Evolutionary conservation across 2,797 vertebrate species (phyloP).

Genomic region (Phrynocephalus guinanensis): DNA sequence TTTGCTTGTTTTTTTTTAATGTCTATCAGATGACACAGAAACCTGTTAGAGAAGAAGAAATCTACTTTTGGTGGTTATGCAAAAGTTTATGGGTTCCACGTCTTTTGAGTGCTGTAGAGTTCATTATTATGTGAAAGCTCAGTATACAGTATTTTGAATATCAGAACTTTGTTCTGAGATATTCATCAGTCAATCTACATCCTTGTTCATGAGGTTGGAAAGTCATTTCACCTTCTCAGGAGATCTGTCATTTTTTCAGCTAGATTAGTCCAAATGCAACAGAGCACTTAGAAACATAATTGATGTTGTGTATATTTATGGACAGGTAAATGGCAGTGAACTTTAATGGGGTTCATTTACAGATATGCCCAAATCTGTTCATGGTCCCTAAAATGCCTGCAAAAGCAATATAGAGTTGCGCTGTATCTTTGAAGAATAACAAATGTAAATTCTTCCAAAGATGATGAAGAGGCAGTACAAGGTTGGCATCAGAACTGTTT

Average conservation of each 20-base stretch:
- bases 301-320: not conserved
- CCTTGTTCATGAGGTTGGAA: not conserved
- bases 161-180: not conserved
- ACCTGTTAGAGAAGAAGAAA: not conserved
- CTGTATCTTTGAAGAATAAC: not conserved
- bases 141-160: not conserved
- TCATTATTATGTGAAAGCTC: not conserved
- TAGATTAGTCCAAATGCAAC: not conserved
- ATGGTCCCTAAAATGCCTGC: not conserved
- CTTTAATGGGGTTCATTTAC: not conserved
- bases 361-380: not conserved
- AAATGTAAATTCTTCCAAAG: constrained; percentile 1
- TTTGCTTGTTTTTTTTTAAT: no score
- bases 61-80: not conserved
- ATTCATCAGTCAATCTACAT: not conserved
- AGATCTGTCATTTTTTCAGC: not conserved
- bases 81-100: not conserved
- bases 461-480: constrained; percentile 13
- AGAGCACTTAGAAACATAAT: not conserved
- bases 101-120: not conserved
- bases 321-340: not conserved
- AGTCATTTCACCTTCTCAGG: not conserved
- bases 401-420: not conserved
- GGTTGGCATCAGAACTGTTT: not conserved
- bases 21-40: not conserved